Percentiles rank a stretch among this genome's conserved stretches.
phyloP scores from a whole-genome alignment of 2,888 invertebrate species.

The Petrolisthes cinctipes region DNA sequence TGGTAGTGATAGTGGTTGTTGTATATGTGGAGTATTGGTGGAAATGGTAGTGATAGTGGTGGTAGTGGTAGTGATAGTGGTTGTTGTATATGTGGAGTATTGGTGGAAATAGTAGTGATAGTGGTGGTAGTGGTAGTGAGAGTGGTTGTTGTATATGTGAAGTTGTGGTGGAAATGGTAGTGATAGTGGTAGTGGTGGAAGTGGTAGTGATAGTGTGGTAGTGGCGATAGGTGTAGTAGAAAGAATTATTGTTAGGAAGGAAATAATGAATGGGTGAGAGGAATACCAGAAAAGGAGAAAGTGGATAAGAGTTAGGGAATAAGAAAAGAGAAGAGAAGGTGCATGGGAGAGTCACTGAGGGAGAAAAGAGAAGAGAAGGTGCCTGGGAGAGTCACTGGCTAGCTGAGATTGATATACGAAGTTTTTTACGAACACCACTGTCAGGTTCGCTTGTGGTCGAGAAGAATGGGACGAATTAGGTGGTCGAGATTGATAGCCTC shows the following conservation, averaged over 20 bases:
- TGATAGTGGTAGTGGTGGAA: not conserved
- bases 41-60: not conserved
- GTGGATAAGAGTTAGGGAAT: not conserved
- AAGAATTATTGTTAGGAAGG: not conserved
- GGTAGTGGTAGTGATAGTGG: not conserved
- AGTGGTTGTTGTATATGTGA: not conserved
- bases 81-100: not conserved
- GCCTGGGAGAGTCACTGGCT: not conserved
- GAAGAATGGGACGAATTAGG: too few species aligned
- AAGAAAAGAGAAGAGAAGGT: not conserved
- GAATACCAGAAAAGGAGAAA: not conserved
- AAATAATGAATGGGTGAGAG: not conserved
- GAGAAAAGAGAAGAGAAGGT: not conserved
- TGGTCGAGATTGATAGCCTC: too few species aligned
- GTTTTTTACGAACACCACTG: too few species aligned
- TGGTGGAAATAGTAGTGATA: not conserved
- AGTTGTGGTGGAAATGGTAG: not conserved
- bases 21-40: not conserved
- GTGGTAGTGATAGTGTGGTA: not conserved
- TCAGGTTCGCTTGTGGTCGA: too few species aligned
- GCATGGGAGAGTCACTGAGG: not conserved
- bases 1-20: not conserved
- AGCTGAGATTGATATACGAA: too few species aligned
- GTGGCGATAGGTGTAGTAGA: not conserved
- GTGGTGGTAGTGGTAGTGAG: not conserved